Evolutionary conservation across 2,888 invertebrate genomes (phyloP).

Genomic region (Sinhomidia bicolor): DNA sequence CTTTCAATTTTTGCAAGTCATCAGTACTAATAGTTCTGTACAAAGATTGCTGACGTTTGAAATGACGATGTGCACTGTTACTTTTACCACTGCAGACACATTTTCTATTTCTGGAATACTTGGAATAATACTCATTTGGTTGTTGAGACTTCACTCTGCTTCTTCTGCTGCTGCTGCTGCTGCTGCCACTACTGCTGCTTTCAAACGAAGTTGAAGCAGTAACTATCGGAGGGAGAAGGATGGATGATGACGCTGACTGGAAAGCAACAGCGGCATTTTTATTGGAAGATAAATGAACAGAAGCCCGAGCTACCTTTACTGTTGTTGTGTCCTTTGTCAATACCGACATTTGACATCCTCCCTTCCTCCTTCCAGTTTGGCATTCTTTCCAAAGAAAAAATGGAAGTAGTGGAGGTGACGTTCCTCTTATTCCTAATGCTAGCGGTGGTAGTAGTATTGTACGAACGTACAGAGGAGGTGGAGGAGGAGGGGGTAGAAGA

Average conservation of each 20-base stretch:
- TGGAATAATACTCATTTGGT: conserved; percentile 65
- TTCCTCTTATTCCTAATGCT: not conserved
- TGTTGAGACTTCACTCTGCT: conserved; percentile 39
- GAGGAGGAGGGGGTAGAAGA: not conserved
- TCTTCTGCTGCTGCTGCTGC: not conserved
- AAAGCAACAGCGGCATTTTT: not conserved
- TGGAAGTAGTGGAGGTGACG: not conserved
- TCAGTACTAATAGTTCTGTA: conserved; percentile 51
- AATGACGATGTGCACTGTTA: not conserved
- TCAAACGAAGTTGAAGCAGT: too few species aligned
- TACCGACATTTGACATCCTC: conserved; percentile 9
- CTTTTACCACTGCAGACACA: conserved; percentile 34
- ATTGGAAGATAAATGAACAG: not conserved
- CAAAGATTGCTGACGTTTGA: conserved; percentile 35
- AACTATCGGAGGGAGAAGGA: conserved; percentile 13
- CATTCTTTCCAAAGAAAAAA: conserved; percentile 20
- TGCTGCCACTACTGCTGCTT: not conserved
- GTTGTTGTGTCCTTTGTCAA: conserved; percentile 17
- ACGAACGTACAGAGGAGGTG: too few species aligned
- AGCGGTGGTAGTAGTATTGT: too few species aligned
- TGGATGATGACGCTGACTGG: conserved; percentile 19
- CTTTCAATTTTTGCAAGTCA: conserved; percentile 35
- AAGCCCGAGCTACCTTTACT: not conserved
- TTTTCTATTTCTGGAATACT: conserved; percentile 60
- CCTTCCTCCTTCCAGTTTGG: conserved; percentile 22